These are phyloP conservation scores for Aptenodytes patagonicus DNA, from an alignment of 2,113 vertebrate species.

Conservation along the genomic window DNA sequence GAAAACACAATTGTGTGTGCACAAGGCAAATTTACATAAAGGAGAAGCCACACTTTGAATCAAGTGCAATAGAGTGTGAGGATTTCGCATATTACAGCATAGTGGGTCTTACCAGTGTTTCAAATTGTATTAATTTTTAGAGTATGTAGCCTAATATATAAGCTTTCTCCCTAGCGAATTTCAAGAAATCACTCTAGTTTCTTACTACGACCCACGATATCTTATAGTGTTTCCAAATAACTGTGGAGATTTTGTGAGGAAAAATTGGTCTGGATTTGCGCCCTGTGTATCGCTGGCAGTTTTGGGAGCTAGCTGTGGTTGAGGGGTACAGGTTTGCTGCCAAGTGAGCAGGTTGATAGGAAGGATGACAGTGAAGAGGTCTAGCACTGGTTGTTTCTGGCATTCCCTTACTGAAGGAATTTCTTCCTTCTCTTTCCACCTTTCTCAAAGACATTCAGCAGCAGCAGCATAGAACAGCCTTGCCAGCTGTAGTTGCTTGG, in stretches of 20 bases:
- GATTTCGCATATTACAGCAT: background rate
- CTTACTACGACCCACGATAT: accelerated
- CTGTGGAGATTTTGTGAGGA: no score
- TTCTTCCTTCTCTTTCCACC: background rate
- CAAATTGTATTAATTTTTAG: background rate
- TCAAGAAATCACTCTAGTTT: background rate
- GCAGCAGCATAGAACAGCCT: background rate
- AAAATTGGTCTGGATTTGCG: background rate
- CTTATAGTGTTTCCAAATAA: background rate
- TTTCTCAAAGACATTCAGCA: background rate
- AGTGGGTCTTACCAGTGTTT: background rate
- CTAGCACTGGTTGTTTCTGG: background rate
- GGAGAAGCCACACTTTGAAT: background rate
- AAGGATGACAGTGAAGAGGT: no score
- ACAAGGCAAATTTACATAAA: background rate
- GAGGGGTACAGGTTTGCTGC: background rate
- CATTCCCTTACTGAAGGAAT: background rate
- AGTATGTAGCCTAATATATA: background rate
- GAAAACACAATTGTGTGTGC: background rate
- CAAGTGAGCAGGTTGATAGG: background rate
- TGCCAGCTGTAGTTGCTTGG: background rate
- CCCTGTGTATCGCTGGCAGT: accelerated
- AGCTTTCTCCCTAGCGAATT: background rate
- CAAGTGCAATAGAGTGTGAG: background rate
- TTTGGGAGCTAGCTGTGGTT: background rate